phyloP scores from a whole-genome alignment of 2,888 invertebrate species.

The Globia sparganii region DNA sequence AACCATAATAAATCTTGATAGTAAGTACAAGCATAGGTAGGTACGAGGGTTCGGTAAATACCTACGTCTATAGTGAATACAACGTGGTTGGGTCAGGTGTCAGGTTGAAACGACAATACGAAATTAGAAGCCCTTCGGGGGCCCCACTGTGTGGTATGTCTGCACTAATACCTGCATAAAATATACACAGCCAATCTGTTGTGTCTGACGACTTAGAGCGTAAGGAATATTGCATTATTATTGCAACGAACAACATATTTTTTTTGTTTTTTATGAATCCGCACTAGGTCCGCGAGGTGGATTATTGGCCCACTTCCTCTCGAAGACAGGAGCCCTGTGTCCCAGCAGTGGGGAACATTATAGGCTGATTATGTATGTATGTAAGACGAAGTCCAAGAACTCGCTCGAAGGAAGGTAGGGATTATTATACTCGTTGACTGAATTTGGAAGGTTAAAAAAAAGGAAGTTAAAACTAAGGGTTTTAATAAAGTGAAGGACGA shows the following conservation, averaged over 20 bases:
- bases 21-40: not conserved
- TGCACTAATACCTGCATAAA: constrained; percentile 17
- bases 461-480: not conserved
- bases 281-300: too few relatives aligned
- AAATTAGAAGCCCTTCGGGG: constrained; percentile 39
- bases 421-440: not conserved
- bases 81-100: constrained; percentile 27
- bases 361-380: too few relatives aligned
- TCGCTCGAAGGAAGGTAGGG: not conserved
- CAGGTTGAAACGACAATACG: constrained; percentile 35
- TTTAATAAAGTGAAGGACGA: not conserved
- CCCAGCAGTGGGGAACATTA: too few relatives aligned
- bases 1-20: constrained; percentile 5
- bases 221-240: constrained; percentile 9
- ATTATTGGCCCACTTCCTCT: too few relatives aligned
- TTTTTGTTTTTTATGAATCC: too few relatives aligned
- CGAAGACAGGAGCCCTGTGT: too few relatives aligned
- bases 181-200: constrained; percentile 3
- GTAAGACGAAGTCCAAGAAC: not conserved
- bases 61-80: not conserved
- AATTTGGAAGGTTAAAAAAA: too few relatives aligned
- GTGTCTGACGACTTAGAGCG: not conserved
- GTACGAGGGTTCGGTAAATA: not conserved
- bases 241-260: too few relatives aligned
- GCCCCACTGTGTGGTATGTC: constrained; percentile 4